Conservation (phyloP, 2,797 vertebrate genomes). For the Lacerta agilis region DNA sequence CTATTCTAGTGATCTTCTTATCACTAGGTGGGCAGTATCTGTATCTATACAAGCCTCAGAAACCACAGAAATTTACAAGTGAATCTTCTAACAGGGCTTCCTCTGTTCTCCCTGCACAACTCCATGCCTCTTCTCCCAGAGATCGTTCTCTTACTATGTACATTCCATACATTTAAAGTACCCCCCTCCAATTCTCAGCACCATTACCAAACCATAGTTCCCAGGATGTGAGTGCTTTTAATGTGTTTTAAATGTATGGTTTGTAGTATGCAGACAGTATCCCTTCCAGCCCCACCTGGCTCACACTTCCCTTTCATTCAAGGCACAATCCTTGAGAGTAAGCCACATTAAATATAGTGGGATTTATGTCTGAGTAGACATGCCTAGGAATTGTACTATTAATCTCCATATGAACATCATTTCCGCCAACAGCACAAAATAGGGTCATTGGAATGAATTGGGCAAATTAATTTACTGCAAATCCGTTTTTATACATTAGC, state of each 20-base stretch:
- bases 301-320: not conserved
- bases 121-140: not conserved
- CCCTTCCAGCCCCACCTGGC: not conserved
- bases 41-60: not conserved
- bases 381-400: not conserved
- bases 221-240: no score
- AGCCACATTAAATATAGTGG: not conserved
- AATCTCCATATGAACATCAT: not conserved
- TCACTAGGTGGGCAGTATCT: slow-evolving; percentile 21
- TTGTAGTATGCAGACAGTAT: not conserved
- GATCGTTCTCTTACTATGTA: no score
- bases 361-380: not conserved
- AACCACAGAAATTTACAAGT: not conserved
- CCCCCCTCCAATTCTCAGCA: no score
- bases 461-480: not conserved
- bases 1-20: slow-evolving; percentile 28
- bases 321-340: not conserved
- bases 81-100: not conserved
- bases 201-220: no score
- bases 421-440: not conserved
- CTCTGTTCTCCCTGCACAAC: not conserved
- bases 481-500: not conserved
- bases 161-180: no score
- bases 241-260: no score
- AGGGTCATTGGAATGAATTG: not conserved